Base-by-base conservation (phyloP, 2,888 invertebrate species). In the Eudasyphora cyanicolor region DNA sequence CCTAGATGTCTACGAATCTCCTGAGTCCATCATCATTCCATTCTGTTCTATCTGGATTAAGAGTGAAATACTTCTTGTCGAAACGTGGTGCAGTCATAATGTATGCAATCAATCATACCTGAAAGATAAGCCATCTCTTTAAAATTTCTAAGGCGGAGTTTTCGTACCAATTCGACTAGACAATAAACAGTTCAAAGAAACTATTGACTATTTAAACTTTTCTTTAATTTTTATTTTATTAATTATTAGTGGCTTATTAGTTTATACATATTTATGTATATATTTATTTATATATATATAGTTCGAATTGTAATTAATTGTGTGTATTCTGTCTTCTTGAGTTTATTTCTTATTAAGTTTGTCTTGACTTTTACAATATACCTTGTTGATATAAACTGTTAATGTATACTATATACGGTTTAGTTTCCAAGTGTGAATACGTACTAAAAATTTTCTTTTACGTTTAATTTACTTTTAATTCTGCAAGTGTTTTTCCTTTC, bases 201-300 rank as follows among this genome's bases (percentile, higher is more conserved):
- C n/a, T 54, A 54, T 24, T 54, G 12, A 54, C 21, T 45, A 45
- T 71, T 74, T 62, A 62, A 35, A n/a, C 57, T 70, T 70, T 73
- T 77, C 42, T 64, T 79, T 74, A 67, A 8, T 27, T 74, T 62
- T 69, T 69, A 57, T 71, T 84, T 75, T 75, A 54, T 60, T 76
- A 83, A 76, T 79, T 62, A 69, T 76, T 71, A 81, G 81, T 81
- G 78, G 78, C 81, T 81, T 73, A 79, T 81, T 81, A 79, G 78
- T 73, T 81, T 81, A 71, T 81, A 79, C 73, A 75, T 80, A 81
- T 64, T 35, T 70, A n/a, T 42, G 14, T 77, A 29, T 27, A 51
- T 60, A 29, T 60, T 24, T 29, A 21, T 51, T 24, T 60, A 14
- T 29, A 60, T 64, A 64, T 42, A 67, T 67, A 76, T 79, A 84